Conservation (phyloP, 2,888 invertebrate genomes). For the Tinea semifulvella region DNA sequence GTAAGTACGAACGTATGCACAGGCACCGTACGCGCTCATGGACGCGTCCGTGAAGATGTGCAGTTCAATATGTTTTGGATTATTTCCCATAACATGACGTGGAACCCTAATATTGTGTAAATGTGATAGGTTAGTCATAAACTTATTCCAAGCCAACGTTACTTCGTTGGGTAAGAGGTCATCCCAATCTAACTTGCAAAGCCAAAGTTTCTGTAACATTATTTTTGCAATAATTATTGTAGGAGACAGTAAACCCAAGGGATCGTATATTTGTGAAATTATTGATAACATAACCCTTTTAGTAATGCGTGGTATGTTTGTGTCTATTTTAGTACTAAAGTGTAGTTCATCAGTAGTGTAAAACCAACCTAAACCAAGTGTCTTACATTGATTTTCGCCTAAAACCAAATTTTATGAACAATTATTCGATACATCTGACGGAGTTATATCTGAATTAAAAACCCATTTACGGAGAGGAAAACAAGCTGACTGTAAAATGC, state of each 20-base stretch:
- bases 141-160: conserved; percentile 15
- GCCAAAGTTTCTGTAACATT: conserved; percentile 24
- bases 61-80: conserved; percentile 16
- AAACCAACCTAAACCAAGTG: conserved; percentile 20
- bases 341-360: conserved; percentile 17
- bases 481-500: conserved; percentile 19
- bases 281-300: conserved; percentile 22
- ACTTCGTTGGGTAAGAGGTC: conserved; percentile 20
- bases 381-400: conserved; percentile 19
- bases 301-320: conserved; percentile 15
- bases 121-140: conserved; percentile 14
- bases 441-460: conserved; percentile 18
- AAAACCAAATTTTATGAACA: conserved; percentile 17
- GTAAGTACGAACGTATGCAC: conserved; percentile 21
- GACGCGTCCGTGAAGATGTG: conserved; percentile 24
- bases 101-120: conserved; percentile 17
- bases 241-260: conserved; percentile 22
- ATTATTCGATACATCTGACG: not conserved
- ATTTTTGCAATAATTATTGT: conserved; percentile 22
- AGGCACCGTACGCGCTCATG: conserved; percentile 21
- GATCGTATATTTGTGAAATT: conserved; percentile 23
- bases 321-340: conserved; percentile 21
- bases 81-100: conserved; percentile 16
- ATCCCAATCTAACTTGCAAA: conserved; percentile 23
- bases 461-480: conserved; percentile 22